These are phyloP conservation scores for Cheilosia scutellata DNA, from an alignment of 2,888 invertebrate species.

Conservation along the genomic window DNA sequence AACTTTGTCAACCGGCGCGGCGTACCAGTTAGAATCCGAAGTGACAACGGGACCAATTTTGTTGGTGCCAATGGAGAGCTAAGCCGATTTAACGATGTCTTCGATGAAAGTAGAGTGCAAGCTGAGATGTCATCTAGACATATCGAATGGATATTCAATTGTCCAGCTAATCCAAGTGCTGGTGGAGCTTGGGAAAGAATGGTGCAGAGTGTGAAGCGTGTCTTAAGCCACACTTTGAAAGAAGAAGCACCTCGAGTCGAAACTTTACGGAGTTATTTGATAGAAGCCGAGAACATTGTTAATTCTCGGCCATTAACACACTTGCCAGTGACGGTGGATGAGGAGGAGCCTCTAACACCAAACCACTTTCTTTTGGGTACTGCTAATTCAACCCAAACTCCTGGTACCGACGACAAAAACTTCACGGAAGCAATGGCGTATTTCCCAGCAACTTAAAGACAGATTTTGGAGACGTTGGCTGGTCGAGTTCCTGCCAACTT, in stretches of 20 bases:
- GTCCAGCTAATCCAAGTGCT: not conserved
- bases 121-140: not conserved
- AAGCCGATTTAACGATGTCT: not conserved
- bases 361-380: not conserved
- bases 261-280: not conserved
- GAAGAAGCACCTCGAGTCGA: not conserved
- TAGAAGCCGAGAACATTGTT: not conserved
- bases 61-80: slow-evolving; percentile 23
- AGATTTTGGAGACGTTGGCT: not conserved
- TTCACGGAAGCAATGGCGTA: not conserved
- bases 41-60: slow-evolving; percentile 60
- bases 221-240: not conserved
- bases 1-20: slow-evolving; percentile 27
- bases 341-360: not conserved
- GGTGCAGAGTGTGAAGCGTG: not conserved
- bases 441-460: not conserved
- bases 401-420: not conserved
- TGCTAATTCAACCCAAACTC: not conserved
- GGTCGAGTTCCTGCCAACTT: not conserved
- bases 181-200: not conserved
- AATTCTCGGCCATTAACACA: not conserved
- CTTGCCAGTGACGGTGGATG: not conserved
- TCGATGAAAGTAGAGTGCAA: not conserved
- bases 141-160: not conserved
- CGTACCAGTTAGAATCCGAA: slow-evolving; percentile 17